Evolutionary conservation across 2,113 vertebrate genomes (phyloP).

Genomic region (Rhinolophus sinicus): DNA sequence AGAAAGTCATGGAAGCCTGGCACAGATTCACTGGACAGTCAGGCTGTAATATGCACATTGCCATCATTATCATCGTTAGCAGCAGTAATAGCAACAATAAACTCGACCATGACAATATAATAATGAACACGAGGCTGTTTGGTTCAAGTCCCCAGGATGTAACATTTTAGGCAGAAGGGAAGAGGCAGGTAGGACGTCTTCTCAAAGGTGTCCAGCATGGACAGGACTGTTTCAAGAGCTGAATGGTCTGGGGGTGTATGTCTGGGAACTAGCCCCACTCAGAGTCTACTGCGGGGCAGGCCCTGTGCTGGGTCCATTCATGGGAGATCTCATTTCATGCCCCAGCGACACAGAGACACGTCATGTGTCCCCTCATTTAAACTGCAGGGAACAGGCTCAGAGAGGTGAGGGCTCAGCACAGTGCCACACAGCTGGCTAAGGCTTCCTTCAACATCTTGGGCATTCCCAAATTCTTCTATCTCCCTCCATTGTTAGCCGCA

Average conservation of each 20-base stretch:
- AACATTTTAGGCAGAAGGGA: neutral
- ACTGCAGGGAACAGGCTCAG: neutral
- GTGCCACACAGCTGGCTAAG: neutral
- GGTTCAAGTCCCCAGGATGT: no score
- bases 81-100: neutral
- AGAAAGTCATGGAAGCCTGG: neutral
- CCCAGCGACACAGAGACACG: neutral
- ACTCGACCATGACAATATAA: neutral
- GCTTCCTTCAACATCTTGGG: neutral
- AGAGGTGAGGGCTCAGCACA: neutral
- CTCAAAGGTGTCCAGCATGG: neutral
- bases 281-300: neutral
- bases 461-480: neutral
- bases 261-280: neutral
- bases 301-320: fast-evolving
- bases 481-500: neutral
- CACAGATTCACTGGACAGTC: neutral
- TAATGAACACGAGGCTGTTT: neutral
- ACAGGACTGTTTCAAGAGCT: neutral
- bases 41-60: neutral
- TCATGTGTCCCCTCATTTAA: no score
- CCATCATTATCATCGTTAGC: neutral
- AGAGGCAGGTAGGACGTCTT: neutral
- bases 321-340: neutral
- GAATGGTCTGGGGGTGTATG: neutral